Percentiles rank a stretch among this genome's conserved stretches.
Conservation (phyloP, 2,888 invertebrate genomes). For the Chymomyza procnemis region DNA sequence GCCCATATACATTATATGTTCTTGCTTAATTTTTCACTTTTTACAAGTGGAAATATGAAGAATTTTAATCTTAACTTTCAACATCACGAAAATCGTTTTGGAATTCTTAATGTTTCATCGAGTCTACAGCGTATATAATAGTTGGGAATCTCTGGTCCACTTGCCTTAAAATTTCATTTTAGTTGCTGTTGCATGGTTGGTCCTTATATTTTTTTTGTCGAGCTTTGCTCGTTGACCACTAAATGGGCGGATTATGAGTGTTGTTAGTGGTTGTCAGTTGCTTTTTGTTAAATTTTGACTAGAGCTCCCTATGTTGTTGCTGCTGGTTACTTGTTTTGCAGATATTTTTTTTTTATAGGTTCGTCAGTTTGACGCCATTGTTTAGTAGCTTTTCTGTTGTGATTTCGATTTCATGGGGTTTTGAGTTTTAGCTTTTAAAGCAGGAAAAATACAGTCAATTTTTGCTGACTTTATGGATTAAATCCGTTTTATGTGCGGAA, state of each 20-base stretch:
- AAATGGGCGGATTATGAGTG: conserved; percentile 68
- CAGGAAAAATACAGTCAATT: too few species aligned
- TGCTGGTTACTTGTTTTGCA: background rate
- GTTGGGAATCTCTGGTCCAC: background rate
- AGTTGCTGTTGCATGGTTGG: conserved; percentile 4
- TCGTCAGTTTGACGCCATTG: background rate
- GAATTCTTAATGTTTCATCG: too few species aligned
- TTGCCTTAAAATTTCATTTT: conserved; percentile 59
- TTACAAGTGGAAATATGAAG: too few species aligned
- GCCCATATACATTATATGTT: too few species aligned
- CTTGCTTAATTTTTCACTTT: too few species aligned
- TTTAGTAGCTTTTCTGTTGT: background rate
- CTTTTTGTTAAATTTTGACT: background rate
- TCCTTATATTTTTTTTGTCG: conserved; percentile 14
- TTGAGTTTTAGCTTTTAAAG: too few species aligned
- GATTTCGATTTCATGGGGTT: background rate
- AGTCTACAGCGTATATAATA: too few species aligned
- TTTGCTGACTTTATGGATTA: too few species aligned
- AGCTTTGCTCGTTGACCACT: conserved; percentile 47
- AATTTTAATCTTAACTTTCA: too few species aligned
- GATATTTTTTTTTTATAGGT: conserved; percentile 32
- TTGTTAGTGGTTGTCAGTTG: conserved; percentile 54
- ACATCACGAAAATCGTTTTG: too few species aligned
- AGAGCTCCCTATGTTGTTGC: background rate
- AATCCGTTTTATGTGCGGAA: too few species aligned